These are phyloP conservation scores for Pangasianodon gigas DNA, from an alignment of 2,113 vertebrate genomes.

Conservation along the genomic window DNA sequence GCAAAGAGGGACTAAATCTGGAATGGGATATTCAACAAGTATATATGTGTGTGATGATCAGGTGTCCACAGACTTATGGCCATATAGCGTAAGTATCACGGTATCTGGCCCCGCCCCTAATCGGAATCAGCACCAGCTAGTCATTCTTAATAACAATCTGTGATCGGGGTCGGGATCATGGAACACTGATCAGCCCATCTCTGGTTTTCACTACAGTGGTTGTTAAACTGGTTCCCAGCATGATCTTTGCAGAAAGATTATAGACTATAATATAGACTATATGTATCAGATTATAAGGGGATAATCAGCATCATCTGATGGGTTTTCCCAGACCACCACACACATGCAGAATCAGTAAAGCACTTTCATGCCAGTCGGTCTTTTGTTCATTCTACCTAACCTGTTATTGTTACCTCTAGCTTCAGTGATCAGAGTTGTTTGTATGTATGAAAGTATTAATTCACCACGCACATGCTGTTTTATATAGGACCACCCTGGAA, in stretches of 20 bases:
- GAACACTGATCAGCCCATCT: background rate
- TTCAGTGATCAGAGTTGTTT: background rate
- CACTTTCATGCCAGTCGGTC: background rate
- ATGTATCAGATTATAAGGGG: background rate
- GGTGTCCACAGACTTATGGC: background rate
- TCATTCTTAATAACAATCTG: background rate
- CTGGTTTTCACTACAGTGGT: background rate
- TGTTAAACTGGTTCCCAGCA: background rate
- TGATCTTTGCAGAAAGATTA: background rate
- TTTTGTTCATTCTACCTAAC: background rate
- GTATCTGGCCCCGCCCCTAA: background rate
- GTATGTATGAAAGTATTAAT: background rate
- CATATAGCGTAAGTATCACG: background rate
- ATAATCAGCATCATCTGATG: accelerated
- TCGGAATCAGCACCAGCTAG: background rate
- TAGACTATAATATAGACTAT: background rate
- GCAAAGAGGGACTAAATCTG: background rate
- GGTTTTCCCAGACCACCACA: background rate
- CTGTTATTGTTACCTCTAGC: background rate
- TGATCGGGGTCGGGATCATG: background rate
- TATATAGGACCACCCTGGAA: background rate
- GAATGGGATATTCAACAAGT: background rate
- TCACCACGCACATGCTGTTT: background rate
- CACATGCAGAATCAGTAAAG: background rate
- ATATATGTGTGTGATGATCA: background rate